Evolutionary conservation across 2,797 vertebrate species (phyloP), one percentile per base, ranked within the genome.

Genomic region (Myotis daubentonii): DNA sequence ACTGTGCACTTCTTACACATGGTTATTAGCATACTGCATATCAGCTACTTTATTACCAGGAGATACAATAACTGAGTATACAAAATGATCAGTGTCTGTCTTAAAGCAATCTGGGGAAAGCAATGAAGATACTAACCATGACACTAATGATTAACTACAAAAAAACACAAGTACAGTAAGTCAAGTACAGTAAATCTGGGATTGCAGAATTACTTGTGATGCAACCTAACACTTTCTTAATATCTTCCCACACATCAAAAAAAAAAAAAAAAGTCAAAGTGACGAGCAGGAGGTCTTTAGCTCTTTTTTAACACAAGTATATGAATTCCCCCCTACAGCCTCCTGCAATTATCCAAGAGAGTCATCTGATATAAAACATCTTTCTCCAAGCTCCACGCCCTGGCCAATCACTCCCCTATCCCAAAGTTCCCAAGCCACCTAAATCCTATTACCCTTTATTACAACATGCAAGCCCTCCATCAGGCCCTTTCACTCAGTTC

Each of bases 151-250:
- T 51, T 74, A 72, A 88, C 28, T 57, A 57, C 38, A 33, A 55
- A 62, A 62, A 81, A 80, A 91, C 11, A 71, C 53, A 44, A 44
- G 44, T 44, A 44, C 44, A 89, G 15, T 74, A 38, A 60, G 57
- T 74, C 49, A 87, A 60, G 80, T 49, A 89, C 28, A 93, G 60
- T 33, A 22, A 84, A 83, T 87, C 86, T 78, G 47, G 22, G 10
- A 75, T 60, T 81, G 3, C 33, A 95, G 49, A 92, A 95, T 83
- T 81, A 92, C 49, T 65, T 84, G 38, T 68, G 66, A 70, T 62
- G 16, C 9, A 85, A 82, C 82, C 28, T 82, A 51, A 44, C 22
- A 53, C 28, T 70, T 90, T 76, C 76, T 66, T 76, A 41, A 74
- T 85, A 90, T 33, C 41, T 78, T 22, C 25, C 20, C 33, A 12